Base-by-base conservation (phyloP, 2,888 invertebrate species). In the Girardia tigrina region DNA sequence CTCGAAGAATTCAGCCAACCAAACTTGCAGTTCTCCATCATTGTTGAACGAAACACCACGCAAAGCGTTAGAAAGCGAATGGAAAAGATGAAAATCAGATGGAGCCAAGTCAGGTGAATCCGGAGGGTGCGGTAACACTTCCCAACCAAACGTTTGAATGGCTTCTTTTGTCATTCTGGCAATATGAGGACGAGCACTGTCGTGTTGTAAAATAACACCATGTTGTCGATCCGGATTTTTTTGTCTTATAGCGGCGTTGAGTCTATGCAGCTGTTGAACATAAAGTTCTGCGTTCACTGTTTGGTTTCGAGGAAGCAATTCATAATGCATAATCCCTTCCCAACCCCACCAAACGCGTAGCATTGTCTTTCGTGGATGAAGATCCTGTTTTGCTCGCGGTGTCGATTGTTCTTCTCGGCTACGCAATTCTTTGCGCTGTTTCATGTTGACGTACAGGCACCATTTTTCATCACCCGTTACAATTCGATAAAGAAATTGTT, bases 61-160 rank as follows among this genome's bases (percentile, higher is more conserved):
- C n/a, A n/a, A n/a, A n/a, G n/a, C n/a, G n/a, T n/a, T n/a, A n/a
- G n/a, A n/a, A n/a, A n/a, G n/a, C n/a, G n/a, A n/a, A n/a, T n/a
- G n/a, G n/a, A n/a, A n/a, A n/a, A n/a, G n/a, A n/a, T n/a, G n/a
- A n/a, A n/a, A n/a, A n/a, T n/a, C n/a, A n/a, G n/a, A n/a, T n/a
- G n/a, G n/a, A n/a, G n/a, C n/a, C n/a, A n/a, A n/a, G n/a, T n/a
- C n/a, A n/a, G n/a, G n/a, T n/a, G n/a, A n/a, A n/a, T n/a, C n/a
- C 56, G 56, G n/a, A 20, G 4, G 56, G 56, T 56, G 56, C 23
- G 6, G 56, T 23, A 56, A 23, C 56, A 56, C 56, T 56, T 56
- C 56, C 56, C 56, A 56, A 2, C 56, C n/a, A 56, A 20, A n/a
- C n/a, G n/a, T 56, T 56, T 56, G 56, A 56, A 56, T 56, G 56